Conservation (phyloP, 2,113 vertebrate genomes). For the Epinephelus lanceolatus region DNA sequence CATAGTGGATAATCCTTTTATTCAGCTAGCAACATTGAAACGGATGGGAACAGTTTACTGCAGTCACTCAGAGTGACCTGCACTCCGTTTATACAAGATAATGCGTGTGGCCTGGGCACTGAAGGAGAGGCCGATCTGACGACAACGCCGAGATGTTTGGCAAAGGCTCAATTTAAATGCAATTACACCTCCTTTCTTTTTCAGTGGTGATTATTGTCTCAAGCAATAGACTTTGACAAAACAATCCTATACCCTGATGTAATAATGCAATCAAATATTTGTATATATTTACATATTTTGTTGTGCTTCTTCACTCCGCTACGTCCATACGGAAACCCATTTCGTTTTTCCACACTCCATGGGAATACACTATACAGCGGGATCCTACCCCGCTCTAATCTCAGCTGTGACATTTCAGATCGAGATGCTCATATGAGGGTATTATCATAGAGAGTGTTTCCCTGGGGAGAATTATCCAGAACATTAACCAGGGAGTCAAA, state of each 20-base stretch:
- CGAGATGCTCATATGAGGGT: slow-evolving; percentile 72
- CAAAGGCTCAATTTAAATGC: slow-evolving; percentile 37
- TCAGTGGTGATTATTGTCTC: slow-evolving; percentile 29
- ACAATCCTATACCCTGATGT: slow-evolving; percentile 42
- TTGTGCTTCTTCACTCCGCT: slow-evolving; percentile 49
- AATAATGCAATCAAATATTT: slow-evolving; percentile 65
- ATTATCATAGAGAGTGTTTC: slow-evolving; percentile 85
- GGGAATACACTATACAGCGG: slow-evolving; percentile 26
- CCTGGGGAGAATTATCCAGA: slow-evolving; percentile 81
- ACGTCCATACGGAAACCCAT: slow-evolving; percentile 47
- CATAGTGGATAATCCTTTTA: slow-evolving; percentile 82
- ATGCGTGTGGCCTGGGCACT: not conserved
- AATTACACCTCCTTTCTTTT: slow-evolving; percentile 28
- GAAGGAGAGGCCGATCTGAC: not conserved
- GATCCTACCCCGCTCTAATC: slow-evolving; percentile 41
- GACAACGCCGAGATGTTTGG: not conserved
- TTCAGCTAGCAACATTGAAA: slow-evolving; percentile 69
- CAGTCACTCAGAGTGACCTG: slow-evolving; percentile 48
- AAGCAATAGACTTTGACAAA: slow-evolving; percentile 21
- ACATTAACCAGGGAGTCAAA: slow-evolving; percentile 85
- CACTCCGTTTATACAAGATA: slow-evolving; percentile 38
- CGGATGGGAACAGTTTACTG: slow-evolving; percentile 51
- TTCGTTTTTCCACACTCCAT: slow-evolving; percentile 55
- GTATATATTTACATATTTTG: slow-evolving; percentile 69
- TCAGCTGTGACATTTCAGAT: slow-evolving; percentile 80